Evolutionary conservation across 1,140 invertebrate species (phyloP).

Genomic region (Drosophila azteca): DNA sequence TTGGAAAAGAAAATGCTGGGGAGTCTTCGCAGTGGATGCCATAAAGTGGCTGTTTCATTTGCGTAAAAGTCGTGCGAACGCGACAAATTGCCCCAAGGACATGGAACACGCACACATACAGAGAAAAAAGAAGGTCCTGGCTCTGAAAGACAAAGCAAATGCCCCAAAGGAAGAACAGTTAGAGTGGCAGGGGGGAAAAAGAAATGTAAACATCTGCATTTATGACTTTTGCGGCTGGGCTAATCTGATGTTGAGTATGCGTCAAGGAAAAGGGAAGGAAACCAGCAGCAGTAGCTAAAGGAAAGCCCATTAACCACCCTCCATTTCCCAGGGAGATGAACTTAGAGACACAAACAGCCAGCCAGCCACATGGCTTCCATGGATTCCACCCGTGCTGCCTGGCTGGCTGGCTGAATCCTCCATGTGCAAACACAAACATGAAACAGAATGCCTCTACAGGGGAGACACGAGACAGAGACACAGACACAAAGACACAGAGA

Average conservation of each 20-base stretch:
- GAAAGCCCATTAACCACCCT: conserved; percentile 34
- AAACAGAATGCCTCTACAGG: conserved; percentile 24
- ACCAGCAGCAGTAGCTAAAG: conserved; percentile 8
- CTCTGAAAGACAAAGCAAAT: conserved; percentile 70
- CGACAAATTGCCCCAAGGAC: conserved; percentile 72
- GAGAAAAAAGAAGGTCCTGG: neutral
- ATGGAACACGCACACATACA: neutral
- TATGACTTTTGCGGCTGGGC: conserved; percentile 77
- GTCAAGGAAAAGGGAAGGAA: conserved; percentile 41
- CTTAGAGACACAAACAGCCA: too few species aligned
- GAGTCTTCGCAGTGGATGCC: neutral
- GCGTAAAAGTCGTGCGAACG: conserved; percentile 73
- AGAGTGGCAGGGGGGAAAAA: conserved; percentile 27
- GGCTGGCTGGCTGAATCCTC: too few species aligned
- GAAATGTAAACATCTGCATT: conserved; percentile 81
- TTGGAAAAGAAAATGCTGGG: conserved; percentile 45
- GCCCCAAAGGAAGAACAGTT: conserved; percentile 42
- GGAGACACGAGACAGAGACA: neutral
- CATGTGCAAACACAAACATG: conserved; percentile 23
- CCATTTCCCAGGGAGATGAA: neutral
- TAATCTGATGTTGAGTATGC: conserved; percentile 77
- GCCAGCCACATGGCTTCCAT: conserved; percentile 27
- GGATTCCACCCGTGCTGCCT: conserved; percentile 1
- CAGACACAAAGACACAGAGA: neutral
- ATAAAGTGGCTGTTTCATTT: conserved; percentile 79